Percentiles rank a stretch among this genome's conserved stretches.
Evolutionary conservation across 1,140 invertebrate genomes (phyloP).

Genomic region (Coptotermes formosanus): DNA sequence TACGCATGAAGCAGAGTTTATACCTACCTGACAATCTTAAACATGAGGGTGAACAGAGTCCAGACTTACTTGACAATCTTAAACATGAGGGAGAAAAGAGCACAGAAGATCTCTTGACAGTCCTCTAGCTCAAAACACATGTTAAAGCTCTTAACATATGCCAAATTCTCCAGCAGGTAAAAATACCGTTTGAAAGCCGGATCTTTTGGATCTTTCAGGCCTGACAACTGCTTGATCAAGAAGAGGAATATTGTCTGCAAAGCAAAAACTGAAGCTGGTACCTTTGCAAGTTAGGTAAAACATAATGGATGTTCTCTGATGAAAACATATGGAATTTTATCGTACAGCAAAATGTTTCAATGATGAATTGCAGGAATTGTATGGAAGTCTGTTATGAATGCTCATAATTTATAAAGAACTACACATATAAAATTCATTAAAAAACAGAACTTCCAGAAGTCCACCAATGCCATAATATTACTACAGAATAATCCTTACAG

Average conservation of each 20-base stretch:
- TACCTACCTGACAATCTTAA: constrained; percentile 72
- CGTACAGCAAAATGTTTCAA: not conserved
- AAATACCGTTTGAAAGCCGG: constrained; percentile 98
- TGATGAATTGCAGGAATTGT: not conserved
- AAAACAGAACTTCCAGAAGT: no score
- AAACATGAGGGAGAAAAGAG: constrained; percentile 93
- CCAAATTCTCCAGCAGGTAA: constrained; percentile 92
- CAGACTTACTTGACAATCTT: constrained; percentile 87
- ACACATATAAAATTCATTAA: no score
- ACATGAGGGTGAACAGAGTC: constrained; percentile 53
- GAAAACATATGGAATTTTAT: not conserved
- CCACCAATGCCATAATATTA: no score
- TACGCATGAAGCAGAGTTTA: no score
- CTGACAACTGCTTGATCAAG: constrained; percentile 90
- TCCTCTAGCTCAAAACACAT: constrained; percentile 98
- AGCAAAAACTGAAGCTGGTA: constrained; percentile 40
- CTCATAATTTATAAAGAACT: no score
- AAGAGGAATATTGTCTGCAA: constrained; percentile 91
- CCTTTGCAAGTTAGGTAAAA: not conserved
- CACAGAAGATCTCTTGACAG: constrained; percentile 94
- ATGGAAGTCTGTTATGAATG: no score
- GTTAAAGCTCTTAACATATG: constrained; percentile 98
- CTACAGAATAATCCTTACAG: no score
- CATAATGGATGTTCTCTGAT: not conserved
- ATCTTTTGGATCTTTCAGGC: constrained; percentile 93